Evolutionary conservation across 2,113 vertebrate species (phyloP).

Genomic region (Acinonyx jubatus): DNA sequence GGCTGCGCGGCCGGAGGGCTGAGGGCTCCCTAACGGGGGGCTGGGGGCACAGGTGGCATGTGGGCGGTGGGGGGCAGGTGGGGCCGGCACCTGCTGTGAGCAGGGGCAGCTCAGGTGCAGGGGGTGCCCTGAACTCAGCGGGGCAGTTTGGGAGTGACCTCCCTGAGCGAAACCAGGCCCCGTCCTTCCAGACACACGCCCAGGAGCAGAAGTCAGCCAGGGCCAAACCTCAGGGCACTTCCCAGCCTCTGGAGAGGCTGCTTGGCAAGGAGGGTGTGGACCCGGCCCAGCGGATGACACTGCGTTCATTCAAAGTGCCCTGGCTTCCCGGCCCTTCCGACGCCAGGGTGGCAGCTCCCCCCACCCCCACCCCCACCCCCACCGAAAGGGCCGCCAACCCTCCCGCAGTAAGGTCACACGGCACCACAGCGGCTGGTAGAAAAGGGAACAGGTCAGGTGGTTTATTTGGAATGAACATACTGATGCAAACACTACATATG

Average conservation of each 20-base stretch:
- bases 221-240: neutral
- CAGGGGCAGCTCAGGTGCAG: neutral
- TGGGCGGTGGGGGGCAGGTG: neutral
- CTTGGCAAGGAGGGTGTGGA: neutral
- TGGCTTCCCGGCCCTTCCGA: neutral
- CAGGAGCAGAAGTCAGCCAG: neutral
- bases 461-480: constrained; percentile 87
- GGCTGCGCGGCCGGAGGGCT: neutral
- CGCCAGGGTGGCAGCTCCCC: neutral
- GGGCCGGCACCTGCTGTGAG: neutral
- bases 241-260: neutral
- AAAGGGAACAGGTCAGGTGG: constrained; percentile 76
- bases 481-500: constrained; percentile 84
- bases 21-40: neutral
- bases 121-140: accelerated
- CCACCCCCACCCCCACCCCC: too few species aligned
- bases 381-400: neutral
- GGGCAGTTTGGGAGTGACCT: neutral
- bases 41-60: neutral
- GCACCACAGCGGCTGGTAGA: constrained; percentile 67
- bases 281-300: neutral
- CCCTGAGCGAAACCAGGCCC: neutral
- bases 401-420: constrained; percentile 27
- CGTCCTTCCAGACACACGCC: neutral
- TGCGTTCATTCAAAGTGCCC: neutral